Base-by-base conservation (phyloP, 2,113 vertebrate genomes). In the Protobothrops mucrosquamatus region DNA sequence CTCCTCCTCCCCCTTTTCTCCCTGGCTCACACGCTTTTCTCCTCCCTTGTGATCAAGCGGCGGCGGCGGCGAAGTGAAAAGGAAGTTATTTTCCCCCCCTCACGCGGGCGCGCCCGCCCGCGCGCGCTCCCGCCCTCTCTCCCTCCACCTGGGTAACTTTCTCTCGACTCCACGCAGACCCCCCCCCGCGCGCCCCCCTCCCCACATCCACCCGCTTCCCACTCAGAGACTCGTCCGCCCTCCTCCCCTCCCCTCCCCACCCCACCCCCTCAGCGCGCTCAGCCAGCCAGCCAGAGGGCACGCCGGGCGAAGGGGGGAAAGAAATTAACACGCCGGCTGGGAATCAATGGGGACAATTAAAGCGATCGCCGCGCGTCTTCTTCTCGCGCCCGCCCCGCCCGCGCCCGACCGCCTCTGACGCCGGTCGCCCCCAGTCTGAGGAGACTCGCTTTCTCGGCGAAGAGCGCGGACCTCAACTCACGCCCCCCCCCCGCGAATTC, bases 281-380 rank as follows among this genome's bases (percentile, higher is more conserved):
- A 61, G 22, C 85, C 85, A 88, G 94, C 96, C 97, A 97, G 97
- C n/a, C n/a, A n/a, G n/a, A 97, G 97, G 96, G 95, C 96, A 57
- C 93, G 95, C 96, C 95, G 97, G 97, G 97, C 97, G 96, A 94
- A 90, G 96, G 95, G 97, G n/a, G n/a, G n/a, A n/a, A 97, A 95
- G 97, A 96, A 92, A 97, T 95, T 96, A 96, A 86, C 92, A 64
- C 95, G 56, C 92, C 93, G 22, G 85, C 91, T 93, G 94, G 87
- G 87, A 59, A 85, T 94, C 94, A 94, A 57, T 93, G 51, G 39
- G 81, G 89, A 87, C 57, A 93, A 90, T 69, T 87, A 93, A 55
- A 90, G 89, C 89, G 52, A 87, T 64, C 91, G 91, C 85, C 46
- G 91, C 91, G 91, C 57, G 20, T 86, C 90, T 43, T 52, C 85